Evolutionary conservation across 2,888 invertebrate species (phyloP).

Genomic region (Acleris laterana): DNA sequence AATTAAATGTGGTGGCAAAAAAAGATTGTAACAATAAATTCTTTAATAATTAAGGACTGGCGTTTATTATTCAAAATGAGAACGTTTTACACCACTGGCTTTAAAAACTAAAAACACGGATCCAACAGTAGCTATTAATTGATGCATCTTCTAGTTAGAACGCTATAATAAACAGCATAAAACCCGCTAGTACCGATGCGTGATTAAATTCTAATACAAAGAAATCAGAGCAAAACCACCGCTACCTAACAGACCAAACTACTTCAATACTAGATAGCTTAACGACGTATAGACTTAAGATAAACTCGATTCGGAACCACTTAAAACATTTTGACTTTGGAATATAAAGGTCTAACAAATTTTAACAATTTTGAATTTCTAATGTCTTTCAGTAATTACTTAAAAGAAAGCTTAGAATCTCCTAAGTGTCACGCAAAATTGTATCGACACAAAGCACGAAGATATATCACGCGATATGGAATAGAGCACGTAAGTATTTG

Average conservation of each 20-base stretch:
- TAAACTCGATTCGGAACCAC: no score
- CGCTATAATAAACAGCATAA: constrained; percentile 7
- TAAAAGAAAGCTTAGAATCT: constrained; percentile 36
- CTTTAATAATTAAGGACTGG: no score
- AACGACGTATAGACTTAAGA: neutral
- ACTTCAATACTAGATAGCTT: constrained; percentile 14
- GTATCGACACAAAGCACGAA: constrained; percentile 34
- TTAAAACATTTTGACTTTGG: no score
- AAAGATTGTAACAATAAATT: no score
- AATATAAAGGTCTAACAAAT: neutral
- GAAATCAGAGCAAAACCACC: constrained; percentile 45
- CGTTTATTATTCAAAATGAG: neutral
- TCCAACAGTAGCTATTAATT: neutral
- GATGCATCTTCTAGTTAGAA: constrained; percentile 1
- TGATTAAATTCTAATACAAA: constrained; percentile 35
- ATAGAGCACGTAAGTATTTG: constrained; percentile 33
- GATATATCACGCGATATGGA: constrained; percentile 36
- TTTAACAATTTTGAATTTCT: constrained; percentile 5
- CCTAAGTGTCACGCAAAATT: constrained; percentile 36
- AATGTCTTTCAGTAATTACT: constrained; percentile 18
- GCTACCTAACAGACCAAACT: constrained; percentile 39
- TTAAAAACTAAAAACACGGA: neutral
- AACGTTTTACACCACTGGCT: neutral
- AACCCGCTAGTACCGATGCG: constrained; percentile 31
- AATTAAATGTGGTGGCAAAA: no score